Evolutionary conservation across 2,888 invertebrate genomes (phyloP), one percentile per base, ranked within the genome.

Genomic region (Chrysolina oricalcia): DNA sequence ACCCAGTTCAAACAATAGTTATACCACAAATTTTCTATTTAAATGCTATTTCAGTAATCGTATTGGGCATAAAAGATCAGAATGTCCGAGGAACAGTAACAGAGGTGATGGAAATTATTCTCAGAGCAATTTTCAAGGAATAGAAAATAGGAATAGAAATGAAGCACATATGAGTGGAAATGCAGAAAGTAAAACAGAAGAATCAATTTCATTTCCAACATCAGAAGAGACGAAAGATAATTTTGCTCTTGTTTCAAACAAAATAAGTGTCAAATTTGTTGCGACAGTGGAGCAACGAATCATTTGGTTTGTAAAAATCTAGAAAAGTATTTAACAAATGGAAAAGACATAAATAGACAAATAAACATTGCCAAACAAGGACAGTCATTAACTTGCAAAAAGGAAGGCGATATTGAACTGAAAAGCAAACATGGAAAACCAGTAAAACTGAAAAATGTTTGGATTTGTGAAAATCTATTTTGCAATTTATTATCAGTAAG

Each of bases 201-300:
- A 63, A 63, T 35, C 35, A 63, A 66, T 69, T 27, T 59, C 59
- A 23, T 69, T 72, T 72, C n/a, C 70, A 13, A 64, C 72, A 43
- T 66, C 46, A 35, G 64, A 40, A n/a, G 63, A 19, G 13, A 35
- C 40, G 9, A 5, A 63, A 65, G 70, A 76, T 35, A 76, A 73
- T 21, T 73, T 79, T 46, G 75, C 59, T 21, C 80, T 21, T 62
- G 62, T 80, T 23, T 4, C 40, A 59, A 50, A 23, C 62, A 50
- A 50, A 40, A 40, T 62, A 35, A 73, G 70, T 21, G 74, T 81
- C 40, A 75, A 67, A 23, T 81, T 82, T 70, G 71, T 82, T 41
- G 69, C 80, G 81, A 82, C 67, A 79, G 79, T 77, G 82, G 83
- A 62, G 79, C 80, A 13, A 81, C 82, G 65, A 78, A 81, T 70